A percentile compares a stretch with the other conserved stretches of the same genome.
Evolutionary conservation across 2,113 vertebrate species (phyloP).

Genomic region (Triplophysa siluroides): DNA sequence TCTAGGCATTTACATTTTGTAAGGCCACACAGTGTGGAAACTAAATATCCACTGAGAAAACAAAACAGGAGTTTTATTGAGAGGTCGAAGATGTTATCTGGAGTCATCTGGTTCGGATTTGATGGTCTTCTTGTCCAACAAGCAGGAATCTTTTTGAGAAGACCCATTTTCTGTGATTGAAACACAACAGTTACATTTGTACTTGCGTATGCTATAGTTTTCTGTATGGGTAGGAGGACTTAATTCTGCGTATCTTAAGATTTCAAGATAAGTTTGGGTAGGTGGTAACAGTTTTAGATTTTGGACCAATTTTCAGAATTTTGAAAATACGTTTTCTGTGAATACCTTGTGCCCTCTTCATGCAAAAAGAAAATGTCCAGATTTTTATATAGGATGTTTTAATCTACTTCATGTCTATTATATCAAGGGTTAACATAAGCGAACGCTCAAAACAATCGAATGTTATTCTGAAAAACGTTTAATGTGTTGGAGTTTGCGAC

Average conservation of each 20-base stretch:
- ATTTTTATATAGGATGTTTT: too few species aligned
- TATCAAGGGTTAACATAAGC: background rate
- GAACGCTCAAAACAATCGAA: background rate
- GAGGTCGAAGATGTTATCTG: slow-evolving; percentile 81
- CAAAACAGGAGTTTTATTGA: slow-evolving; percentile 45
- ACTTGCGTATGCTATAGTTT: too few species aligned
- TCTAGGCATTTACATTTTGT: slow-evolving; percentile 97
- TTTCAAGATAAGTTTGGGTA: too few species aligned
- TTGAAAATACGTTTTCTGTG: too few species aligned
- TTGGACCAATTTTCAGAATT: too few species aligned
- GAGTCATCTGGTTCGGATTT: slow-evolving; percentile 96
- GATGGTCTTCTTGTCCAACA: slow-evolving; percentile 87
- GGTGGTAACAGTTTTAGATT: too few species aligned
- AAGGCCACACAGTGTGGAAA: slow-evolving; percentile 88
- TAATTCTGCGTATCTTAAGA: too few species aligned
- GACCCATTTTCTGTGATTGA: slow-evolving; percentile 69
- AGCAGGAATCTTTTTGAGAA: slow-evolving; percentile 82
- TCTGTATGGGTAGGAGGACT: too few species aligned
- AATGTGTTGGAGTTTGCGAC: background rate
- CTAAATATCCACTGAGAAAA: slow-evolving; percentile 77
- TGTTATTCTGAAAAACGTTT: background rate
- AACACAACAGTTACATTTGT: background rate
- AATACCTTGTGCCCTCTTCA: too few species aligned
- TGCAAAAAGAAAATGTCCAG: too few species aligned
- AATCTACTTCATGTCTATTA: background rate